These are phyloP conservation scores for Chelonus formosanus DNA, from an alignment of 2,888 invertebrate species.

Conservation along the genomic window DNA sequence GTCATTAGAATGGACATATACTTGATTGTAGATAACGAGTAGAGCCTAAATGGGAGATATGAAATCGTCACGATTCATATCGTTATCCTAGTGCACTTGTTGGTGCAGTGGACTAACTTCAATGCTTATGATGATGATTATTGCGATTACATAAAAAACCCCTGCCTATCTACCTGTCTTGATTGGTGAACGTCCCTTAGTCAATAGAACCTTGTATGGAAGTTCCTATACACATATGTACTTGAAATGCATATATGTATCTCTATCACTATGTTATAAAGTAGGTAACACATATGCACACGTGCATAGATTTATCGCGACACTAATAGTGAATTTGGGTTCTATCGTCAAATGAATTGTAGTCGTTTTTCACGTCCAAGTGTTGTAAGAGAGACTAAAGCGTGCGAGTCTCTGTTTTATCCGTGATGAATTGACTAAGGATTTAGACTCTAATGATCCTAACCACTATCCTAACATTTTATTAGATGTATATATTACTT, in stretches of 20 bases:
- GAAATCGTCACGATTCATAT: constrained; percentile 44
- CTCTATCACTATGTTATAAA: too few species aligned
- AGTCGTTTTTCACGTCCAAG: constrained; percentile 30
- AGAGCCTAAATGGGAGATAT: background rate
- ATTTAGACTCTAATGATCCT: constrained; percentile 26
- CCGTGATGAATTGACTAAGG: constrained; percentile 24
- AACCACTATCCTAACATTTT: constrained; percentile 8
- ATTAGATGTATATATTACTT: too few species aligned
- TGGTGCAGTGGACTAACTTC: constrained; percentile 12
- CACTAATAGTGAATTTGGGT: constrained; percentile 17
- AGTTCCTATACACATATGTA: constrained; percentile 10
- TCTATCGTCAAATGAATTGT: constrained; percentile 26
- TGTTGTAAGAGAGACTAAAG: background rate
- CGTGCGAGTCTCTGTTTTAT: constrained; percentile 19
- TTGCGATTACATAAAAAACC: constrained; percentile 38
- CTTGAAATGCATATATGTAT: background rate
- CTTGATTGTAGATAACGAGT: background rate
- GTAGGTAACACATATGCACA: background rate
- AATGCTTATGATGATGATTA: constrained; percentile 18
- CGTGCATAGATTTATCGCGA: constrained; percentile 17
- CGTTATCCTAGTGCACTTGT: constrained; percentile 37
- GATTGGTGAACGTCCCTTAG: constrained; percentile 7
- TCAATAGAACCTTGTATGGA: constrained; percentile 9
- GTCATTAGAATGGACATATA: too few species aligned
- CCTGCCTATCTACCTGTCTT: background rate